A percentile compares a stretch with the other conserved stretches of the same genome.
Evolutionary conservation across 2,888 invertebrate genomes (phyloP).

Genomic region (Andrena fulva): DNA sequence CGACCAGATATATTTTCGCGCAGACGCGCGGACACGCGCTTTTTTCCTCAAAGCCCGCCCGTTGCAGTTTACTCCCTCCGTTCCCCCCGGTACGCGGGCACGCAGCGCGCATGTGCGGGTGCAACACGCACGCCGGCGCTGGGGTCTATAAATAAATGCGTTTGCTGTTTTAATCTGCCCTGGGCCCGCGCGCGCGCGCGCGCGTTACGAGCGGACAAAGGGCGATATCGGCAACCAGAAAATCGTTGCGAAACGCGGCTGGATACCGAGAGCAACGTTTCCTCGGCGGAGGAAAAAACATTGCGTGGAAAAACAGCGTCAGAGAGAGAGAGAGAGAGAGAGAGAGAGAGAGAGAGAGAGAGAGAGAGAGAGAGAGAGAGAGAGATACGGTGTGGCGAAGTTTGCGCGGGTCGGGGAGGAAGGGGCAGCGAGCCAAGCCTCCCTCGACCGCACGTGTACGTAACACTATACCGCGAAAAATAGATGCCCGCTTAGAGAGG

Average conservation of each 20-base stretch:
- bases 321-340: no score
- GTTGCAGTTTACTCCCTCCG: constrained; percentile 45
- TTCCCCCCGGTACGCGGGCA: constrained; percentile 15
- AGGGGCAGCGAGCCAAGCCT: not conserved
- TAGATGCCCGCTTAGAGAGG: constrained; percentile 50
- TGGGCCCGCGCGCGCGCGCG: constrained; percentile 51
- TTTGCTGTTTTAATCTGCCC: constrained; percentile 75
- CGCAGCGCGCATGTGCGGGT: not conserved
- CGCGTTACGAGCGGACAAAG: constrained; percentile 69
- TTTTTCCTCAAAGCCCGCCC: constrained; percentile 23
- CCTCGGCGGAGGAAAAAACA: not conserved
- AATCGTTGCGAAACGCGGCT: constrained; percentile 59
- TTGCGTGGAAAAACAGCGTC: not conserved
- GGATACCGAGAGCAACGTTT: constrained; percentile 42
- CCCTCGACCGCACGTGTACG: constrained; percentile 37
- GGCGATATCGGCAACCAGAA: constrained; percentile 69
- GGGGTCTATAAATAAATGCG: constrained; percentile 78
- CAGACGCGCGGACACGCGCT: constrained; percentile 22
- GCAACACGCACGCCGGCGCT: constrained; percentile 44
- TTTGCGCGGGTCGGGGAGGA: not conserved
- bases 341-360: no score
- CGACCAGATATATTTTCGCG: constrained; percentile 36
- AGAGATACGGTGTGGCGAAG: not conserved
- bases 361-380: not conserved
- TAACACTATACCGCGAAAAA: constrained; percentile 64